Conservation (phyloP, 2,113 vertebrate species). For the Probosciger aterrimus region DNA sequence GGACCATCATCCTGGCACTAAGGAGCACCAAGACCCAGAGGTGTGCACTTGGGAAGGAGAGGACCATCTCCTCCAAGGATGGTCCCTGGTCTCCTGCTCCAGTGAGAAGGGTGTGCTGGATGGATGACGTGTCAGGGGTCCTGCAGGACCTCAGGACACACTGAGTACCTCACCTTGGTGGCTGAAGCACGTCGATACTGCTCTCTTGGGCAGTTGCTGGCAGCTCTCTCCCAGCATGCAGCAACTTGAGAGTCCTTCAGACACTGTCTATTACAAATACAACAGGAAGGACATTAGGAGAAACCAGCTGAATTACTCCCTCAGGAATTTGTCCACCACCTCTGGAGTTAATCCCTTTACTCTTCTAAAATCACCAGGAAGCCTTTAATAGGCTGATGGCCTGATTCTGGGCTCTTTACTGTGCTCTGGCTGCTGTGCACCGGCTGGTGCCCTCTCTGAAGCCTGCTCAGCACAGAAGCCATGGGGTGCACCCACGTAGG, state of each 20-base stretch:
- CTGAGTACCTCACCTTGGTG: background rate
- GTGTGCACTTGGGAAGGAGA: background rate
- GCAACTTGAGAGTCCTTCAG: background rate
- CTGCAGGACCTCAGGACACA: background rate
- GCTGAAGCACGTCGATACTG: background rate
- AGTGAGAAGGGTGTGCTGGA: background rate
- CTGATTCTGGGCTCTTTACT: background rate
- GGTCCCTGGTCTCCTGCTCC: background rate
- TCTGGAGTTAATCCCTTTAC: background rate
- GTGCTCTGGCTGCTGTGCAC: background rate
- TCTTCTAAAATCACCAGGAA: background rate
- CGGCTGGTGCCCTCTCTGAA: background rate
- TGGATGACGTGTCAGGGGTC: background rate
- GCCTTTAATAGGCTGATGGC: background rate
- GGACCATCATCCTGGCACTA: background rate
- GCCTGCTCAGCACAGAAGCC: background rate
- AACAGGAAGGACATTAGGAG: background rate
- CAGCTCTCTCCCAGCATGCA: background rate
- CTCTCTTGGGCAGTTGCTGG: background rate
- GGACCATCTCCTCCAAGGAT: background rate
- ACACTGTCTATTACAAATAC: background rate
- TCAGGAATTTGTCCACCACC: background rate
- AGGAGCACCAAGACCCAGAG: background rate
- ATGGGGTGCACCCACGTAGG: rapidly evolving
- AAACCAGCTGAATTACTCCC: background rate